A percentile compares a stretch with the other conserved stretches of the same genome.
phyloP scores from a whole-genome alignment of 2,113 vertebrate species.

The Menura novaehollandiae region DNA sequence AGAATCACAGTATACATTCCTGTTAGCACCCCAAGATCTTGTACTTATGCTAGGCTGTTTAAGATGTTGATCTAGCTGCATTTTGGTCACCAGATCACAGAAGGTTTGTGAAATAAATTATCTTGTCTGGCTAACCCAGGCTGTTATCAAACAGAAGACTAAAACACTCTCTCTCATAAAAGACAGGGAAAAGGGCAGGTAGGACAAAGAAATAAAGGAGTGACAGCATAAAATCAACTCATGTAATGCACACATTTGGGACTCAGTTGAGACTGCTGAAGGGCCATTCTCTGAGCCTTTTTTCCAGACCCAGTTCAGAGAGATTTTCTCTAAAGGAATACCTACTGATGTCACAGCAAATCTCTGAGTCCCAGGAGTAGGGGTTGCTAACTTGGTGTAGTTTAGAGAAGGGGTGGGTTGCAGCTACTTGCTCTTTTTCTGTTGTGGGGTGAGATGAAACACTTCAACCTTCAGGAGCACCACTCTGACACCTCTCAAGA shows the following conservation, averaged over 20 bases:
- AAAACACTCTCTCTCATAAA: background rate
- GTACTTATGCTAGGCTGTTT: background rate
- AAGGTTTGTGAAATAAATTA: background rate
- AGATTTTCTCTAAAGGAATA: background rate
- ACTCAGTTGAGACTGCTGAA: background rate
- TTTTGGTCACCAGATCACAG: background rate
- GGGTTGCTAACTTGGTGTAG: accelerated
- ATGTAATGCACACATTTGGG: background rate
- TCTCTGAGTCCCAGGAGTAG: background rate
- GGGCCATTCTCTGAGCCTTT: background rate
- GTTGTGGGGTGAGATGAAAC: background rate
- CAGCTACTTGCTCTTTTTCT: background rate
- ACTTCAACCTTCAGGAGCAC: background rate
- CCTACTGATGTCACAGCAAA: background rate
- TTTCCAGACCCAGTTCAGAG: background rate
- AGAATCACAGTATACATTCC: background rate
- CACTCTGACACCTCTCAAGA: background rate
- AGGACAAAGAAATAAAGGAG: background rate
- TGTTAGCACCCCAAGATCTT: background rate
- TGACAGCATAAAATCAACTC: background rate
- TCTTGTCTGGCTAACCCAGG: background rate
- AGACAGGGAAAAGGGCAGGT: background rate
- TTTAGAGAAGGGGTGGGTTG: background rate
- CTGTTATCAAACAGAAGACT: background rate
- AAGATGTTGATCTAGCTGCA: background rate